Base-by-base conservation (phyloP, 2,888 invertebrate genomes). In the Chaetogeoica ovagalla region DNA sequence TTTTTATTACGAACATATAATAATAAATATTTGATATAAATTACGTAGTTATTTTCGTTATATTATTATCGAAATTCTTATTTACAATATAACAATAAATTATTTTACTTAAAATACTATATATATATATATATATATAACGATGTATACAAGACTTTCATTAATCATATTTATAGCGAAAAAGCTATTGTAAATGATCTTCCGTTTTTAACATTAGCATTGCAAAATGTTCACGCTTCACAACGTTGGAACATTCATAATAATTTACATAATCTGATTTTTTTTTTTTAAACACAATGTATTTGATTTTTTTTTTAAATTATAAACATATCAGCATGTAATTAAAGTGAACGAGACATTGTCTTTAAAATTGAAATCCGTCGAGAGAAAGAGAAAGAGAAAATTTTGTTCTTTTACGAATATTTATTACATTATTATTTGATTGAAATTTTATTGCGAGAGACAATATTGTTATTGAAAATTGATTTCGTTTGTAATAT, bases 151-250 rank as follows among this genome's bases (percentile, higher is more conserved):
- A n/a, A 7, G 30, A 52, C 62, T 62, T 72, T 62, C 62, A 62
- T 62, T 62, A 39, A 72, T 62, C 48, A 62, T 62, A 13, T 62
- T 72, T 62, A 52, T 30, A 39, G 48, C 7, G 48, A 62, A 72
- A 72, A 37, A 19, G 30, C 15, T 48, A 62, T 72, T 62, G 3
- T 52, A 62, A 62, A 30, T 43, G 30, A 48, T 48, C n/a, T 7
- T 52, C 30, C n/a, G 30, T 72, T 52, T 30, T 48, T 4, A n/a
- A 30, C 62, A 48, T 62, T 15, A 73, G 15, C n/a, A 30, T 62
- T 73, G 52, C 52, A n/a, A 62, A 73, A 52, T 48, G 37, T 48
- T 72, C n/a, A 62, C 30, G 13, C 23, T 72, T 72, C 19, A n/a
- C 48, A 30, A 62, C 60, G 48, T n/a, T 7, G 3, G 17, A 62